Conservation (phyloP, 2,113 vertebrate genomes). For the Hippocampus abdominalis region DNA sequence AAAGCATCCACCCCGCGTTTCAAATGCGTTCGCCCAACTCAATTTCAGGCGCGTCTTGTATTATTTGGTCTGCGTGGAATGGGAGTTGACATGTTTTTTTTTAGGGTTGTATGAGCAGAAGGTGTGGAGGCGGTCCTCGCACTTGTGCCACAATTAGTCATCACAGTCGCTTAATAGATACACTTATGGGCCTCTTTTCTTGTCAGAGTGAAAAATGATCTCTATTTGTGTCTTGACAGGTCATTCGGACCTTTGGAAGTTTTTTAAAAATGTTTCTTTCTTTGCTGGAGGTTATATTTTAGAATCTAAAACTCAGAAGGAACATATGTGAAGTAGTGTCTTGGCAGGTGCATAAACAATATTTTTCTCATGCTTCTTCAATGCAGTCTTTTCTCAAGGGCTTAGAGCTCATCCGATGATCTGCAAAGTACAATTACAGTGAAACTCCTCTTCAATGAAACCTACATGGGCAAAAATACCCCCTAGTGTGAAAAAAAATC, state of each 20-base stretch:
- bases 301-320: background rate
- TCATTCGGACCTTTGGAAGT: background rate
- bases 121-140: slow-evolving; percentile 56
- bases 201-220: background rate
- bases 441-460: too few species aligned
- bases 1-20: background rate
- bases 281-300: background rate
- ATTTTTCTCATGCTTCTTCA: background rate
- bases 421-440: too few species aligned
- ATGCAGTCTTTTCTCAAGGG: too few species aligned
- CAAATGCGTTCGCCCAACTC: background rate
- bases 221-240: background rate
- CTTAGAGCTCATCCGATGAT: too few species aligned
- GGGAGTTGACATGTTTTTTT: background rate
- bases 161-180: slow-evolving; percentile 30
- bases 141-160: slow-evolving; percentile 46
- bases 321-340: slow-evolving; percentile 16
- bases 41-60: background rate
- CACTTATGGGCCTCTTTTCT: slow-evolving; percentile 8
- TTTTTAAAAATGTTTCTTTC: background rate
- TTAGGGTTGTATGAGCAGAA: slow-evolving; percentile 39
- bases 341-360: background rate
- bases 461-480: too few species aligned
- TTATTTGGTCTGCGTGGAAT: background rate
- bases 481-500: too few species aligned